phyloP scores from a whole-genome alignment of 53 echinoderm and acorn worm genomes.

The Apostichopus leukothele region DNA sequence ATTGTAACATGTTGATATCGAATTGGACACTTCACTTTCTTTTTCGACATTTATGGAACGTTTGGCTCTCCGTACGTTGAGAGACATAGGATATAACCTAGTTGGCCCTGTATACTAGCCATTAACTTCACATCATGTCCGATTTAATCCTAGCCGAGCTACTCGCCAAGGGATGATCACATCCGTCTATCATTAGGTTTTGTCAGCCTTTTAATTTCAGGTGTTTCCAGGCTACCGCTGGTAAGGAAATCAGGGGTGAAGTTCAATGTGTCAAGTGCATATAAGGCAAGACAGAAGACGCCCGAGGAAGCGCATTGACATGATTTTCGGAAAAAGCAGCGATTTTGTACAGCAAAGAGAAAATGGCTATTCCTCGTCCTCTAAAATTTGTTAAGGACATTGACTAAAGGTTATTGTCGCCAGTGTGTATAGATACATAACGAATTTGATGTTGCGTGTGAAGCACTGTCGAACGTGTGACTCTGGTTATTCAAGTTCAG shows the following conservation, averaged over 20 bases:
- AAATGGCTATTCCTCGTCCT: neutral
- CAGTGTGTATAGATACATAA: too few relatives aligned
- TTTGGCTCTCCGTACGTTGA: too few relatives aligned
- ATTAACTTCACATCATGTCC: too few relatives aligned
- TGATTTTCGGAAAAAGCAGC: neutral
- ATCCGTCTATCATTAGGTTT: slow-evolving; percentile 25
- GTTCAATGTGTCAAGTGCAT: slow-evolving; percentile 16
- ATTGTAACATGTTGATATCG: too few relatives aligned
- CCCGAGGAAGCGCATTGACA: neutral
- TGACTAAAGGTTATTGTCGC: too few relatives aligned
- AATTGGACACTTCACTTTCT: too few relatives aligned
- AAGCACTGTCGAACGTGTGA: neutral
- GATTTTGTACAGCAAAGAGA: neutral
- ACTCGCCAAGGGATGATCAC: slow-evolving; percentile 17
- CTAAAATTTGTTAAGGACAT: neutral
- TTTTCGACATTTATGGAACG: too few relatives aligned
- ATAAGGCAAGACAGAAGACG: neutral
- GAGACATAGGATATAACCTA: too few relatives aligned
- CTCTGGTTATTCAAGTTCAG: neutral
- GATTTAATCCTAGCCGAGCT: too few relatives aligned
- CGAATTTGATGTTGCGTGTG: neutral
- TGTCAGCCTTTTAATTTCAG: slow-evolving; percentile 43
- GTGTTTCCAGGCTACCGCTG: slow-evolving; percentile 22
- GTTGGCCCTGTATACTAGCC: too few relatives aligned
- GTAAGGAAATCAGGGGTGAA: slow-evolving; percentile 41